Evolutionary conservation across 2,888 invertebrate species (phyloP).

Genomic region (Glaucopsyche alexis): DNA sequence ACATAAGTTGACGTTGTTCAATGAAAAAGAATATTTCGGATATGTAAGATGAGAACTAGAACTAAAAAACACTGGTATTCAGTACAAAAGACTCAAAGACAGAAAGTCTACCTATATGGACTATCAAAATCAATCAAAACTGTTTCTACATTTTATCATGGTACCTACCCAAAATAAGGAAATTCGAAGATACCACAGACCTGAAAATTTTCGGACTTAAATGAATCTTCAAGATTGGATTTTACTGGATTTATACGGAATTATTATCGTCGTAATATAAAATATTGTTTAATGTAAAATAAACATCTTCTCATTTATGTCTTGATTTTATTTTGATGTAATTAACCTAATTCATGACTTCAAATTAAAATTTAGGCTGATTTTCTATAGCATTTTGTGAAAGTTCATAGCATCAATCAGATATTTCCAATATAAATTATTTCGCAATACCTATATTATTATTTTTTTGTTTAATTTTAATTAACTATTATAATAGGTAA

Average conservation of each 20-base stretch:
- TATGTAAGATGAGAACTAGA: not conserved
- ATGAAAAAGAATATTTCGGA: not conserved
- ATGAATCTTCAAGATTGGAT: conserved; percentile 11
- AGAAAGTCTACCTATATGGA: not conserved
- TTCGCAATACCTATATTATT: no score
- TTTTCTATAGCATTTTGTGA: not conserved
- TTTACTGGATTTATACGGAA: conserved; percentile 18
- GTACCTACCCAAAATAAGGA: not conserved
- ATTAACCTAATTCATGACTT: not conserved
- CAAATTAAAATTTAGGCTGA: not conserved
- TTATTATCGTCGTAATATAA: conserved; percentile 25
- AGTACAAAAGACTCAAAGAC: not conserved
- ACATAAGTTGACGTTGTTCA: not conserved
- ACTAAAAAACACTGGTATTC: not conserved
- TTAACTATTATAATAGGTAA: not conserved
- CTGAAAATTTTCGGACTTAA: conserved; percentile 1
- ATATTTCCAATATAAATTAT: no score
- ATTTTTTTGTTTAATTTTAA: not conserved
- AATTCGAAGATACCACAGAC: not conserved
- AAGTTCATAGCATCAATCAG: no score
- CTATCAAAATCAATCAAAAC: not conserved
- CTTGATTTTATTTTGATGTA: conserved; percentile 40
- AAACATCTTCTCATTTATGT: conserved; percentile 57
- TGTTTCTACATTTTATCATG: conserved; percentile 4
- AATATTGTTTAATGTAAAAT: conserved; percentile 54